Evolutionary conservation across 2,113 vertebrate species (phyloP).

Genomic region (Plectropomus leopardus): DNA sequence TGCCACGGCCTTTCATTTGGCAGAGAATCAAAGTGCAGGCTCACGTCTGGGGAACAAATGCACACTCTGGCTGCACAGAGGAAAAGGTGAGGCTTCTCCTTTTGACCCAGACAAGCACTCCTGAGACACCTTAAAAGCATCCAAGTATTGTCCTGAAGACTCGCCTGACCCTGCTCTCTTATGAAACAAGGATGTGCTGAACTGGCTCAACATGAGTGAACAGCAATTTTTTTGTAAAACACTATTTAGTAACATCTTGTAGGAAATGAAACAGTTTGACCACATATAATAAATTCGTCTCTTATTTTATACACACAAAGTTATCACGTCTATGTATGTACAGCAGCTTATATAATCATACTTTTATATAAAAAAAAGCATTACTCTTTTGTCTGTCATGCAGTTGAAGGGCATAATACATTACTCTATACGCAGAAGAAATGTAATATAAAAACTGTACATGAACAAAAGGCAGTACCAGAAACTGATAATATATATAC

Average conservation of each 20-base stretch:
- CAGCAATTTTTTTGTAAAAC: too few species aligned
- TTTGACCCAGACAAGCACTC: slow-evolving; percentile 44
- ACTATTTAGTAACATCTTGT: slow-evolving; percentile 22
- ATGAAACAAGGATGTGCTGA: slow-evolving; percentile 8
- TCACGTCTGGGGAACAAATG: slow-evolving; percentile 55
- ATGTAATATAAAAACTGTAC: slow-evolving; percentile 58
- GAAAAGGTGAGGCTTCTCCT: slow-evolving; percentile 74
- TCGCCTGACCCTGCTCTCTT: slow-evolving; percentile 16
- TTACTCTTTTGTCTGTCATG: slow-evolving; percentile 41
- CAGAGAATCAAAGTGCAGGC: slow-evolving; percentile 68
- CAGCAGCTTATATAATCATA: slow-evolving; percentile 29
- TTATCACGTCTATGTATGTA: slow-evolving; percentile 23
- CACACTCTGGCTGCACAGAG: slow-evolving; percentile 55
- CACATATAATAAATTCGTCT: slow-evolving; percentile 22
- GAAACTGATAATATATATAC: slow-evolving; percentile 5
- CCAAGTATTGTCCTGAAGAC: slow-evolving; percentile 53
- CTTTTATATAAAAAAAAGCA: slow-evolving; percentile 30
- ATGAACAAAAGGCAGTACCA: slow-evolving; percentile 44
- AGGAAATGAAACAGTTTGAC: slow-evolving; percentile 23
- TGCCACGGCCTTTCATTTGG: slow-evolving; percentile 64
- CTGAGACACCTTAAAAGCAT: slow-evolving; percentile 68
- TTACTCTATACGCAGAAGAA: slow-evolving; percentile 28
- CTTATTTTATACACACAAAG: slow-evolving; percentile 4
- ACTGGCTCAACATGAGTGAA: not conserved
- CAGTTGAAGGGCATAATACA: slow-evolving; percentile 52